Conservation (phyloP, 2,888 invertebrate species). For the Cybosia mesomella region DNA sequence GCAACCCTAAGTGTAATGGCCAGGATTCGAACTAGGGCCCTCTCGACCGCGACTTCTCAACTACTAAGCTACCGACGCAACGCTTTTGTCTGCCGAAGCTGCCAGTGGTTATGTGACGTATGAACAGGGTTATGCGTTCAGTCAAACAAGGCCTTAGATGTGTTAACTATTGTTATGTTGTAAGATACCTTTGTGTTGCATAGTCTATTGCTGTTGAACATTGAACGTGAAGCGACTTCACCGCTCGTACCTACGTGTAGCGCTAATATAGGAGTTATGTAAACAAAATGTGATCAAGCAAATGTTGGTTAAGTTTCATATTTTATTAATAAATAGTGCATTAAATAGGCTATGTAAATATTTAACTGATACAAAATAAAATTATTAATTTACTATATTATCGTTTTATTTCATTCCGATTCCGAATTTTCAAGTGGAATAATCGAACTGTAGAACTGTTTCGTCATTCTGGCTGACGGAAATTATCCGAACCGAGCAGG, state of each 20-base stretch:
- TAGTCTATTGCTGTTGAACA: constrained; percentile 69
- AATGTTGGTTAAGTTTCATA: constrained; percentile 84
- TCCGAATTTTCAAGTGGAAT: too few species aligned
- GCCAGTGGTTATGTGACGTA: background rate
- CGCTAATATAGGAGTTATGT: constrained; percentile 66
- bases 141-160: constrained; percentile 73
- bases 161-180: constrained; percentile 73
- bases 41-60: background rate
- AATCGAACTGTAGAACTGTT: too few species aligned
- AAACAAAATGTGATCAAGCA: constrained; percentile 81
- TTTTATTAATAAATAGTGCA: constrained; percentile 78
- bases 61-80: background rate
- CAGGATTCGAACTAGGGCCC: background rate
- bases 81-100: too few species aligned
- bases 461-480: too few species aligned
- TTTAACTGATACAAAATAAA: constrained; percentile 83
- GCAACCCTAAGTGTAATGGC: background rate
- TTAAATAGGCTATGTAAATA: constrained; percentile 84
- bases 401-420: constrained; percentile 47
- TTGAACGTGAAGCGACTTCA: constrained; percentile 39
- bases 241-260: constrained; percentile 30
- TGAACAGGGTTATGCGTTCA: background rate
- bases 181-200: constrained; percentile 66
- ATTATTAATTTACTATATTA: constrained; percentile 84
- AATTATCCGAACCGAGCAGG: background rate